A percentile compares a stretch with the other conserved stretches of the same genome.
phyloP scores from a whole-genome alignment of 2,888 invertebrate species.

The Cecidostiba fungosa region DNA sequence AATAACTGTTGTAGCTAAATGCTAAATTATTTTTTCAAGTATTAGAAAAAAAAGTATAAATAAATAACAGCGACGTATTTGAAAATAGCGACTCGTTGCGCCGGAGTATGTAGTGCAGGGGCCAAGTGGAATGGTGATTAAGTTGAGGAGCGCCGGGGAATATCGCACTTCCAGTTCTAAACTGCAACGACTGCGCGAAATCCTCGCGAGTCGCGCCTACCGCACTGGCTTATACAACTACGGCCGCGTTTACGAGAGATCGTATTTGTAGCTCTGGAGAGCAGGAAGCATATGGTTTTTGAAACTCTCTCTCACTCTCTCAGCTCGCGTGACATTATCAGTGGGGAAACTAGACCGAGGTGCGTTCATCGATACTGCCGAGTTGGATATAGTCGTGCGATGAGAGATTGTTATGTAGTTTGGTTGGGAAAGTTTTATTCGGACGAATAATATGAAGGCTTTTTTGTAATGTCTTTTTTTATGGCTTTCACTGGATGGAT shows the following conservation, averaged over 20 bases:
- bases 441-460: neutral
- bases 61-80: neutral
- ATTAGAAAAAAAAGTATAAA: too few relatives aligned
- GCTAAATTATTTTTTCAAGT: too few relatives aligned
- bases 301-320: neutral
- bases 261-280: slow-evolving; percentile 41
- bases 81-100: neutral
- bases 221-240: neutral
- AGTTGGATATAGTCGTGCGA: neutral
- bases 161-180: slow-evolving; percentile 59
- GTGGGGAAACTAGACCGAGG: neutral
- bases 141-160: slow-evolving; percentile 51
- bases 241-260: slow-evolving; percentile 33
- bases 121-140: slow-evolving; percentile 55
- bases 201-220: slow-evolving; percentile 15
- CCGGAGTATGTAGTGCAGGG: neutral
- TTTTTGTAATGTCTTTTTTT: neutral
- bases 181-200: slow-evolving; percentile 56
- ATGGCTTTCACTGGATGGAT: neutral
- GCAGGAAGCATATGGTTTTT: slow-evolving; percentile 34
- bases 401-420: neutral
- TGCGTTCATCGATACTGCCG: neutral
- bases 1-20: too few relatives aligned
- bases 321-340: slow-evolving; percentile 31
- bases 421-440: neutral